These are phyloP conservation scores for Opisthocomus hoazin DNA, from an alignment of 2,113 vertebrate species.

Conservation along the genomic window DNA sequence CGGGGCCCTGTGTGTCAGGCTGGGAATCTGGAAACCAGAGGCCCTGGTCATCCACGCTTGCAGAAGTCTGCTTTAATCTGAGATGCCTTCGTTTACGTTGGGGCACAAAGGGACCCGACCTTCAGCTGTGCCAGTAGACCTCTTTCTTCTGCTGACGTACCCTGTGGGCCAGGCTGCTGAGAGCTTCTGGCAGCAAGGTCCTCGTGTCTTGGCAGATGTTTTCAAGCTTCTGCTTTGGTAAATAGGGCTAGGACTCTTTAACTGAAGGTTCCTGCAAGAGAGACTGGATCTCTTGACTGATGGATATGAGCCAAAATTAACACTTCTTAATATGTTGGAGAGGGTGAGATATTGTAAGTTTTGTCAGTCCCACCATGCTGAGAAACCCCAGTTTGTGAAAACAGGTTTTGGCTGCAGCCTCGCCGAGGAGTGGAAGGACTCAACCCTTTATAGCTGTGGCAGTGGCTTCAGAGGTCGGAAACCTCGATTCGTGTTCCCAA, in stretches of 20 bases:
- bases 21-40: background rate
- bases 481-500: background rate
- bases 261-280: background rate
- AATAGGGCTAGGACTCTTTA: background rate
- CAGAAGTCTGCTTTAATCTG: background rate
- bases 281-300: background rate
- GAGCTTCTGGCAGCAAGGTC: background rate
- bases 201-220: background rate
- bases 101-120: background rate
- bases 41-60: background rate
- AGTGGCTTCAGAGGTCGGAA: background rate
- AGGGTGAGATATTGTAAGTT: background rate
- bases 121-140: background rate
- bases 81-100: background rate
- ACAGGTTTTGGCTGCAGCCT: background rate
- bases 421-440: background rate
- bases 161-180: accelerated
- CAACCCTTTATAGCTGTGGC: background rate
- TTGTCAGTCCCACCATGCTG: background rate
- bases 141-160: background rate
- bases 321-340: background rate
- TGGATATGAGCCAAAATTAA: background rate
- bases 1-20: background rate
- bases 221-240: background rate
- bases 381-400: background rate